Evolutionary conservation across 2,113 vertebrate species (phyloP).

Genomic region (Glaucidium brasilianum): DNA sequence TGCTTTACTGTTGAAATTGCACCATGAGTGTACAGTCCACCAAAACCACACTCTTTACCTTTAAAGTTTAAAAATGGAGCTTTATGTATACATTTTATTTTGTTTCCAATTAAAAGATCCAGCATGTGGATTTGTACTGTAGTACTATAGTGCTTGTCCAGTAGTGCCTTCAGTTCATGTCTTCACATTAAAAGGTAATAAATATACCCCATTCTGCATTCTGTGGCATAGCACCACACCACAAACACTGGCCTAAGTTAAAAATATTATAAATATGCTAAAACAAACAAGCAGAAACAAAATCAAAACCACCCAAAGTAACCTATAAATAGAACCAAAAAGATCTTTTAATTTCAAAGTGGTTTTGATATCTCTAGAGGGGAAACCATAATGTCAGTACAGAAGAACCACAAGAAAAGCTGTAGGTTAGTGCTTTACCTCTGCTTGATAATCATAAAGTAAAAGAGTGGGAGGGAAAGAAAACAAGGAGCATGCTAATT

Average conservation of each 20-base stretch:
- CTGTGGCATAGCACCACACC: neutral
- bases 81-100: neutral
- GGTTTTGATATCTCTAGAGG: constrained; percentile 1
- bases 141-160: neutral
- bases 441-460: neutral
- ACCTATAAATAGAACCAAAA: neutral
- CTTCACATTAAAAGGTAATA: neutral
- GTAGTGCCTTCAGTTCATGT: neutral
- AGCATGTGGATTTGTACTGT: neutral
- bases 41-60: neutral
- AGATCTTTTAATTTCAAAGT: constrained; percentile 25
- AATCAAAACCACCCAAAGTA: neutral
- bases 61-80: neutral
- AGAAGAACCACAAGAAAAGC: neutral
- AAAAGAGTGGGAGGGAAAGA: neutral
- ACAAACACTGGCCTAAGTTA: neutral
- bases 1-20: neutral
- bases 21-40: neutral
- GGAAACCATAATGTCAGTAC: neutral
- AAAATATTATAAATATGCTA: constrained; percentile 7
- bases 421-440: neutral
- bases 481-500: neutral
- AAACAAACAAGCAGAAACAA: neutral
- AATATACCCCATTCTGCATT: neutral
- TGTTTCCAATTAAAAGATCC: neutral